A percentile compares a stretch with the other conserved stretches of the same genome.
These are phyloP conservation scores for Nephrotoma appendiculata DNA, from an alignment of 2,888 invertebrate genomes.

Conservation along the genomic window DNA sequence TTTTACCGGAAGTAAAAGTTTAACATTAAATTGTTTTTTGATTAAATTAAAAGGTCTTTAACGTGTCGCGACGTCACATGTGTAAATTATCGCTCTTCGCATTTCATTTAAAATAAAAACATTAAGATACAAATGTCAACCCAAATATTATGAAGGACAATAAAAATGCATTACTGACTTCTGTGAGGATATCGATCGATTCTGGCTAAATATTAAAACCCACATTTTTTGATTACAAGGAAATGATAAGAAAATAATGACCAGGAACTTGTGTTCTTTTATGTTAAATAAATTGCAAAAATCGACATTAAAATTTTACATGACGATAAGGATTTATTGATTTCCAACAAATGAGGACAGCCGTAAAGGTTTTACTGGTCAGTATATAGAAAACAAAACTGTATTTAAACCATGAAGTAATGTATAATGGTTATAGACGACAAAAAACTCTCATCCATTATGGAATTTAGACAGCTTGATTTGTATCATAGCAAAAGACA, in stretches of 20 bases:
- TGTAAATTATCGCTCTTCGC: neutral
- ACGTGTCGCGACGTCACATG: neutral
- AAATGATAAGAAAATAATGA: neutral
- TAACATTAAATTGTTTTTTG: neutral
- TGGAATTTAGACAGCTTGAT: too few relatives aligned
- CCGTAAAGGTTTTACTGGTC: too few relatives aligned
- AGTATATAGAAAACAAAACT: too few relatives aligned
- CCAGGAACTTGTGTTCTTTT: neutral
- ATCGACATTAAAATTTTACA: neutral
- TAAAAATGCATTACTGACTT: too few relatives aligned
- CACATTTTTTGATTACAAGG: neutral
- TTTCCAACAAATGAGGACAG: too few relatives aligned
- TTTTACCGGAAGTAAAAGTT: neutral
- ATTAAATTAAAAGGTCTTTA: neutral
- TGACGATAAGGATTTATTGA: neutral
- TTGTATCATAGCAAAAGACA: too few relatives aligned
- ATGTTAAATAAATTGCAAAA: neutral
- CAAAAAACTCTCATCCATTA: too few relatives aligned
- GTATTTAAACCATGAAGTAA: too few relatives aligned
- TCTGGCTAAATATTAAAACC: neutral
- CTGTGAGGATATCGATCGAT: neutral
- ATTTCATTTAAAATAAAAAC: neutral
- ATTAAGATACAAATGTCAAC: neutral
- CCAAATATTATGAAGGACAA: too few relatives aligned
- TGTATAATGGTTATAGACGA: too few relatives aligned